Base-by-base conservation (phyloP, 2,797 vertebrate species). In the Amblyopsis hoosieri region DNA sequence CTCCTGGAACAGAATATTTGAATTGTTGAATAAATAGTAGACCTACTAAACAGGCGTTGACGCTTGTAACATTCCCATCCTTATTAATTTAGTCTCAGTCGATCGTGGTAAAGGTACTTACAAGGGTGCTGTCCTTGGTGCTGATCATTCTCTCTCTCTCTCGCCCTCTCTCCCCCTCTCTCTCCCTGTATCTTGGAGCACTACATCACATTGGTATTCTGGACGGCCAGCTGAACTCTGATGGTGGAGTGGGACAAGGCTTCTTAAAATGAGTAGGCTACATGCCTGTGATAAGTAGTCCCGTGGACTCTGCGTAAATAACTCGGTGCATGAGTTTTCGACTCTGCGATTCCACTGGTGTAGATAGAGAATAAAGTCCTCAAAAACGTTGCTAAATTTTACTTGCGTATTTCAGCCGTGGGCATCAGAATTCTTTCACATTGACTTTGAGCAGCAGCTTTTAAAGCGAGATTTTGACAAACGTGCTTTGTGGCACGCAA, bases 71-170 rank as follows among this genome's bases (percentile, higher is more conserved):
- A 37, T 37, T 1, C 33, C 8, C 33, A 23, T 23, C 23, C 23
- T 23, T 23, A 23, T 23, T 23, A 3, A 23, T 23, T 3, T 23
- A 23, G 23, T 23, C 23, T 23, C 23, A 23, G 17, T 23, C 51
- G 14, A 17, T 29, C 52, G 10, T 17, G 15, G 37, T 12, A 9
- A 55, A 31, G 53, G 51, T 54, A 14, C 15, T 53, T 15, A 53
- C 51, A 55, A 23, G 3, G 63, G 74, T 78, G 71, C 78, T 85
- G 75, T 69, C 70, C 75, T 62, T 63, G 66, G 77, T 81, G 13
- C 76, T 83, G 65, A 70, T 62, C 19, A 5, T 4, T 51, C 14
- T 42, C 31, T 14, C 10, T 14, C 45, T 31, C 46, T 15, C 2
- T 50, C 57, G 37, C 45, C 4, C 29, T 9, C 37, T 53, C 42